Base-by-base conservation (phyloP, 1,140 invertebrate species). In the Ceratitis capitata region DNA sequence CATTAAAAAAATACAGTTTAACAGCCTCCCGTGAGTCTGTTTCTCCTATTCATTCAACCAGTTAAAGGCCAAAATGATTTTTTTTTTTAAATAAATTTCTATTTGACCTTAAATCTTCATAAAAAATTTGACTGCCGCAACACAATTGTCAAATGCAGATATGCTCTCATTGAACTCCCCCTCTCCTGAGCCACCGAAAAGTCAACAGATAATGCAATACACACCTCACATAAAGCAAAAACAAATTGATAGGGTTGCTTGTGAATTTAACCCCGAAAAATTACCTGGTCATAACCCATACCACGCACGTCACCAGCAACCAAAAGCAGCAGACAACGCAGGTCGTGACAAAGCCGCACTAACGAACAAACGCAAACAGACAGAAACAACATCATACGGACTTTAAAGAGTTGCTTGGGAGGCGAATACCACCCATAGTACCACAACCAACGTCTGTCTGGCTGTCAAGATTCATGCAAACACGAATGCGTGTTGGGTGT, bases 81-180 rank as follows among this genome's bases (percentile, higher is more conserved):
- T 53, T 53, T 53, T n/a, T 7, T 53, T 53, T 5, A 53, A 53
- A n/a, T 6, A 53, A 53, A 53, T 23, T 56, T 23, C 6, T 23
- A 6, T 23, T 56, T 9, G 16, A 9, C 9, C 16, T 42, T 39
- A 14, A 42, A 74, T 12, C 16, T 7, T 5, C 14, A 35, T 39
- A 74, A 42, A 56, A 56, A 56, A 14, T 1, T 32, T 39, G 19
- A 74, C 45, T 78, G 69, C 23, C 32, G 3, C n/a, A n/a, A 45
- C n/a, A 45, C 69, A 78, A 78, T 45, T 78, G 69, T 45, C 69
- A 78, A 78, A 78, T 12, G 39, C 39, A 78, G 69, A 47, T n/a
- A 23, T 9, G 19, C 42, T 78, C 35, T 45, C n/a, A n/a, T 39
- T 26, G n/a, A n/a, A n/a, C n/a, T n/a, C n/a, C n/a, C n/a, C n/a